Base-by-base conservation (phyloP, 2,113 vertebrate genomes). In the Myrmophylax atrothorax region DNA sequence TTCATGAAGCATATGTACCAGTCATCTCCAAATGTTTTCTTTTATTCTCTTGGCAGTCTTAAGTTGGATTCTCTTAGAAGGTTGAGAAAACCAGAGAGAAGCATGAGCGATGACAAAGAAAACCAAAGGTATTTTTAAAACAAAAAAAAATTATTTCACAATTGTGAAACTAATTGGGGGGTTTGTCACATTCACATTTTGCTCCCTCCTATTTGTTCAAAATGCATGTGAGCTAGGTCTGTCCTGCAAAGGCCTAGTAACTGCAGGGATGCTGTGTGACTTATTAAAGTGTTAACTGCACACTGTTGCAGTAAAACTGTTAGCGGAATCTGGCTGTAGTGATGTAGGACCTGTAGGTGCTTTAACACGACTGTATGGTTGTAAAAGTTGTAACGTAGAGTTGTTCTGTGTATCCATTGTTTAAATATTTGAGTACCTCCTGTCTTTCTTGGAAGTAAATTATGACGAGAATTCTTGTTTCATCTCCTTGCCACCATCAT, bases 101-200 rank as follows among this genome's bases (percentile, higher is more conserved):
- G 97, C 84, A 97, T 97, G 97, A 97, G 97, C 1, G 97, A 97
- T 91, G 97, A 97, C 91, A 97, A 97, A 84, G 95, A 97, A 94
- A 97, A 97, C 94, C 97, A 97, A 97, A 97, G 97, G 97, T 97
- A 97, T 84, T 87, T 90, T 81, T 77, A 64, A 86, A 87, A 16
- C 14, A 93, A 76, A 55, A 40, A 33, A 26, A 72, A 20, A 2
- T 19, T 2, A 38, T 60, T 38, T 63, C 66, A 72, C 17, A 83
- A 1, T 26, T 62, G 7, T 91, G 58, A 40, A 56, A 38, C 31
- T 50, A 58, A 10, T 13, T 53, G 29, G 16, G 8, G 0, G 10
- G 44, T 84, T 59, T 79, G 26, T 77, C 55, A 37, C n/a, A 2
- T 63, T 85, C 3, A 42, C 19, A 23, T 11, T 60, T 78, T 66